A percentile compares a stretch with the other conserved stretches of the same genome.
Conservation (phyloP, 2,888 invertebrate species). For the Malthinus flaveolus region DNA sequence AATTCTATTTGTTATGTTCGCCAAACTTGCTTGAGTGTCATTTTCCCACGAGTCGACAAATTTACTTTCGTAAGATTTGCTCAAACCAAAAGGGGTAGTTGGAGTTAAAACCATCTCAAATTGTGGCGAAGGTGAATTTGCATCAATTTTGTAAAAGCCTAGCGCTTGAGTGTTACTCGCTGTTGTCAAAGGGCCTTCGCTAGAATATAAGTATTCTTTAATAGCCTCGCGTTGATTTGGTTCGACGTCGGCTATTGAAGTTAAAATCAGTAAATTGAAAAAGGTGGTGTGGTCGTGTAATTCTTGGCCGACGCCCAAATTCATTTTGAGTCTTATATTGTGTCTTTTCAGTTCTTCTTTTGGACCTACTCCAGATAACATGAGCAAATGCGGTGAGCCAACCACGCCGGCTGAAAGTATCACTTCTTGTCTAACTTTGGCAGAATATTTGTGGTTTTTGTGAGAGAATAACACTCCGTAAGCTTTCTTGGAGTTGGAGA, state of each 20-base stretch:
- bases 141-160: constrained; percentile 14
- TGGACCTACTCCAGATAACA: constrained; percentile 45
- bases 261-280: constrained; percentile 30
- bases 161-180: constrained; percentile 23
- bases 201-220: constrained; percentile 31
- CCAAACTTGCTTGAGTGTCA: no score
- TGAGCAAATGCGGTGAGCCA: constrained; percentile 53
- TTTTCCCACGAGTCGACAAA: neutral
- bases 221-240: constrained; percentile 19
- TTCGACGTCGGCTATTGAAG: constrained; percentile 20
- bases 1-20: neutral
- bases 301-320: constrained; percentile 38
- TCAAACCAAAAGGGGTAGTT: neutral
- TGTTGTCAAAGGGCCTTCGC: constrained; percentile 29
- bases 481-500: constrained; percentile 59
- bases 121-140: constrained; percentile 1
- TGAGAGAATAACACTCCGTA: constrained; percentile 61
- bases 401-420: constrained; percentile 78
- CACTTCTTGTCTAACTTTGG: constrained; percentile 66
- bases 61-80: neutral
- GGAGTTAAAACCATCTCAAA: constrained; percentile 2
- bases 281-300: constrained; percentile 40
- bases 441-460: constrained; percentile 53
- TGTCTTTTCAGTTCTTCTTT: constrained; percentile 31
- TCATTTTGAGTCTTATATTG: constrained; percentile 34